Conservation (phyloP, 2,797 vertebrate species). For the Geotrypetes seraphini region DNA sequence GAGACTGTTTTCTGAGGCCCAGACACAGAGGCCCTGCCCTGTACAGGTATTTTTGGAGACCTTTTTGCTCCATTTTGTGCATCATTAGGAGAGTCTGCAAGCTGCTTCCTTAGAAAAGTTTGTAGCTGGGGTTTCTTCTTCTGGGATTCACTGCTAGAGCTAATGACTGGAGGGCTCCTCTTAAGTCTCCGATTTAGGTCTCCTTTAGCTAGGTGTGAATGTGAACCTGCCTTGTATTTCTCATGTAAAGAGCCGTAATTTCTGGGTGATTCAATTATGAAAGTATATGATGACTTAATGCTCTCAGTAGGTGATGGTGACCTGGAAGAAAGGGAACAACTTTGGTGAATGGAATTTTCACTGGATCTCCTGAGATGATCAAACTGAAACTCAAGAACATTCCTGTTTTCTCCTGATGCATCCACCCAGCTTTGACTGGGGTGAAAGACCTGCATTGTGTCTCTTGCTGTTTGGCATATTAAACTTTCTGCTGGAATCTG, state of each 20-base stretch:
- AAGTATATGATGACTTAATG: slow-evolving; percentile 65
- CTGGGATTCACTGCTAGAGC: neutral
- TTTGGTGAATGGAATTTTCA: no score
- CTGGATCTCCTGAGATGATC: no score
- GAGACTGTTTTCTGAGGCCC: slow-evolving; percentile 9
- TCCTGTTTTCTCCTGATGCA: no score
- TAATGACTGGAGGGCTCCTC: slow-evolving; percentile 32
- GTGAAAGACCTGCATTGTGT: no score
- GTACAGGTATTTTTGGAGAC: no score
- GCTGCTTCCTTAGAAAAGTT: slow-evolving; percentile 5
- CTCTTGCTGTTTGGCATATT: no score
- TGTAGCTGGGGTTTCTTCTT: neutral
- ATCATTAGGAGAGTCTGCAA: no score
- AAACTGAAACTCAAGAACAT: no score
- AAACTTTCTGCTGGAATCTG: no score
- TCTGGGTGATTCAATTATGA: slow-evolving; percentile 53
- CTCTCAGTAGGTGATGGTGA: slow-evolving; percentile 59
- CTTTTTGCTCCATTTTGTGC: no score
- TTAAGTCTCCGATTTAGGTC: slow-evolving; percentile 16
- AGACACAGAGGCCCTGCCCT: no score
- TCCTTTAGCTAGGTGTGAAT: slow-evolving; percentile 49
- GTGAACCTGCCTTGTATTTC: slow-evolving; percentile 16
- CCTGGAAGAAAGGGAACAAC: slow-evolving; percentile 48
- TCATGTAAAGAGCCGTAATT: slow-evolving; percentile 9
- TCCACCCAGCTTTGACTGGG: no score